Percentiles rank a stretch among this genome's conserved stretches.
phyloP scores from a whole-genome alignment of 2,888 invertebrate genomes.

The Agrotis segetum region DNA sequence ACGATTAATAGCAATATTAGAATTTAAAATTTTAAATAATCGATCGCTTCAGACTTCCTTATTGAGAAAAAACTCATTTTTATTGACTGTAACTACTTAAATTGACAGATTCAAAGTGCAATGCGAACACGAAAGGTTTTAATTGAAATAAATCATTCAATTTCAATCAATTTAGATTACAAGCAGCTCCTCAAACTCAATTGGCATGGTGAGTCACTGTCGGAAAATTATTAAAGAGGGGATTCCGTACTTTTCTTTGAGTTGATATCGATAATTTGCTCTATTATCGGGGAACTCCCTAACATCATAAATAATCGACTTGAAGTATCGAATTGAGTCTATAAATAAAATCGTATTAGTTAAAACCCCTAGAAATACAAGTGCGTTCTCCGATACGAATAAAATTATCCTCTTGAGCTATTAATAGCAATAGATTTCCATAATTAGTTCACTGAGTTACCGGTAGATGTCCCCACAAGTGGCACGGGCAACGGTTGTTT shows the following conservation, averaged over 20 bases:
- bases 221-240: constrained; percentile 13
- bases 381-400: constrained; percentile 22
- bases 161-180: constrained; percentile 47
- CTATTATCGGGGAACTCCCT: constrained; percentile 41
- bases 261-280: not conserved
- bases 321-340: not conserved
- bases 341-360: not conserved
- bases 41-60: not conserved
- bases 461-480: constrained; percentile 47
- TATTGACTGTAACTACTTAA: not conserved
- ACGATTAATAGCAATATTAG: not conserved
- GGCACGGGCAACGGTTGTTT: constrained; percentile 37
- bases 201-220: constrained; percentile 43
- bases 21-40: not conserved
- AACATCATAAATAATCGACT: not conserved
- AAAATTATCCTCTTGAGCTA: constrained; percentile 4
- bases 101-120: constrained; percentile 16
- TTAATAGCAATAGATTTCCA: constrained; percentile 18
- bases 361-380: not conserved
- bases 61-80: constrained; percentile 6
- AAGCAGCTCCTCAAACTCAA: constrained; percentile 27
- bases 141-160: constrained; percentile 38
- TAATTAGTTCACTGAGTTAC: constrained; percentile 30
- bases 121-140: constrained; percentile 6
- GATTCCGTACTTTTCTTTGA: not conserved